phyloP scores from a whole-genome alignment of 2,888 invertebrate genomes.

The Cantharis flavilabris region DNA sequence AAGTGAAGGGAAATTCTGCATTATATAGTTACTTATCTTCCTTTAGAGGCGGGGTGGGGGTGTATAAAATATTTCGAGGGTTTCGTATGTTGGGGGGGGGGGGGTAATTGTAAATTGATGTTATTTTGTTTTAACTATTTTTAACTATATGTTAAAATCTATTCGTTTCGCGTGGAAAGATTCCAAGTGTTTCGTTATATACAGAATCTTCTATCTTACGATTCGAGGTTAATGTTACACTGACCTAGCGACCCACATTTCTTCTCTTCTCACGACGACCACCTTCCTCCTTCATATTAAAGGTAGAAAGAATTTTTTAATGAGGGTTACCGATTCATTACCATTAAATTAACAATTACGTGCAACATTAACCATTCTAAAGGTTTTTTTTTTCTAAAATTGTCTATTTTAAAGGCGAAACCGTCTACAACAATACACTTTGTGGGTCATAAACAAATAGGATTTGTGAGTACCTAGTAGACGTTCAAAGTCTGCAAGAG shows the following conservation, averaged over 20 bases:
- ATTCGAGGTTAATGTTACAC: constrained; percentile 42
- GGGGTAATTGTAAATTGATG: too few relatives aligned
- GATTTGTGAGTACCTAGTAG: not conserved
- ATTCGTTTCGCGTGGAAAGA: not conserved
- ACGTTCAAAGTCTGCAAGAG: not conserved
- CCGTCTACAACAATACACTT: not conserved
- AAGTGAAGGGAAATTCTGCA: too few relatives aligned
- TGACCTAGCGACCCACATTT: constrained; percentile 44
- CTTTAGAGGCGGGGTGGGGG: too few relatives aligned
- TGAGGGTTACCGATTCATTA: not conserved
- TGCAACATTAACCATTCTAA: not conserved
- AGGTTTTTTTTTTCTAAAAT: not conserved
- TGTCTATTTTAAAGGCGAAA: not conserved
- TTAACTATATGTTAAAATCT: too few relatives aligned
- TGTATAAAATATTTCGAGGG: too few relatives aligned
- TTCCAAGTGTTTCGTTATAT: not conserved
- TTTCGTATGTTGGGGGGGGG: too few relatives aligned
- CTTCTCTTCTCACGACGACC: not conserved
- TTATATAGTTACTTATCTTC: too few relatives aligned
- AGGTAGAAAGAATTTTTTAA: not conserved
- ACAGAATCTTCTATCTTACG: constrained; percentile 13
- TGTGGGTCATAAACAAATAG: not conserved
- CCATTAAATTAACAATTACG: not conserved
- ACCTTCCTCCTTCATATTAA: not conserved
- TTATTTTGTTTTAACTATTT: too few relatives aligned